phyloP scores from a whole-genome alignment of 2,888 invertebrate genomes.

The Meganola albula region DNA sequence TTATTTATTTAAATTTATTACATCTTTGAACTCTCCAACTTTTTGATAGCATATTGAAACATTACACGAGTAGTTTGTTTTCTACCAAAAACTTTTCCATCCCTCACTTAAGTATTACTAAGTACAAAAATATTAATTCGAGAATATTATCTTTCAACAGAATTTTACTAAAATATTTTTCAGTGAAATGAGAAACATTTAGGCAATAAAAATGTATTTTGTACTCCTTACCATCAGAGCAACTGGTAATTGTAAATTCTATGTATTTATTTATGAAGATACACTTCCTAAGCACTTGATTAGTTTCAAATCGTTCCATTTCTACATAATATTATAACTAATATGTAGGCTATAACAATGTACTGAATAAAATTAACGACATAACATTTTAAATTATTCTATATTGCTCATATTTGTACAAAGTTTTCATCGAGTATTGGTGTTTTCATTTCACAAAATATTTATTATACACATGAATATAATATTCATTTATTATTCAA shows the following conservation, averaged over 20 bases:
- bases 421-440: conserved; percentile 74
- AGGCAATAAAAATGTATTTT: conserved; percentile 64
- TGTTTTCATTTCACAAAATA: conserved; percentile 69
- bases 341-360: conserved; percentile 63
- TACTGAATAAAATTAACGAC: conserved; percentile 61
- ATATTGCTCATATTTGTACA: conserved; percentile 78
- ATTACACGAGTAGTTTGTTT: no score
- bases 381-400: conserved; percentile 61
- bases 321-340: conserved; percentile 62
- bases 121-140: conserved; percentile 75
- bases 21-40: no score
- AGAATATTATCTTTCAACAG: conserved; percentile 58
- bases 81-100: conserved; percentile 33
- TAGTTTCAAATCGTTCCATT: conserved; percentile 39
- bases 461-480: conserved; percentile 56
- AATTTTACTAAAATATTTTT: conserved; percentile 29
- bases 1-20: no score
- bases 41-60: no score
- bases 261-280: conserved; percentile 28
- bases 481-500: conserved; percentile 44
- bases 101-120: conserved; percentile 53
- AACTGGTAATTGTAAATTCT: conserved; percentile 52
- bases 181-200: conserved; percentile 54
- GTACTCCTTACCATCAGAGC: conserved; percentile 73
- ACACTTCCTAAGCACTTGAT: conserved; percentile 45